A percentile compares a stretch with the other conserved stretches of the same genome.
These are phyloP conservation scores for Biston stratarius DNA, from an alignment of 2,888 invertebrate genomes.

Conservation along the genomic window DNA sequence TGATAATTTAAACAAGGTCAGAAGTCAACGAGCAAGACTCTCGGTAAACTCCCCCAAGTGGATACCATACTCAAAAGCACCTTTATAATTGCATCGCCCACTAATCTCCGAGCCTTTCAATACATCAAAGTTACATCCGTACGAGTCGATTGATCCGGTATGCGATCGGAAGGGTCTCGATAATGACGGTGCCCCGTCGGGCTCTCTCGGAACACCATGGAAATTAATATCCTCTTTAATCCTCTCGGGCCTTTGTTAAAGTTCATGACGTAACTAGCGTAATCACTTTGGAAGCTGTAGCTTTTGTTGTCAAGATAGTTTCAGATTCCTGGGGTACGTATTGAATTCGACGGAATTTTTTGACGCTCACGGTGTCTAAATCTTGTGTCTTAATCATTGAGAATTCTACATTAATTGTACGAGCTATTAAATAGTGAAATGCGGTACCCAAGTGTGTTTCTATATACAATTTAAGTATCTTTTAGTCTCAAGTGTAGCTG, in stretches of 20 bases:
- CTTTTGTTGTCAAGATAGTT: slow-evolving; percentile 37
- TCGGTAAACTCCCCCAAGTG: not conserved
- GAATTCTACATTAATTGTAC: not conserved
- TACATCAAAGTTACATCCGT: slow-evolving; percentile 26
- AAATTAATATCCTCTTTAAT: slow-evolving; percentile 48
- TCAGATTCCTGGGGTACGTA: slow-evolving; percentile 12
- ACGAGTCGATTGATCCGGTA: slow-evolving; percentile 31
- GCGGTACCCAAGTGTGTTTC: too few species aligned
- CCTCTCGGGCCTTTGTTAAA: slow-evolving; percentile 45
- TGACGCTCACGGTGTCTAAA: not conserved
- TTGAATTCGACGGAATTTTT: slow-evolving; percentile 22
- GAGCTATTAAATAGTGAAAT: not conserved
- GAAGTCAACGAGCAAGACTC: not conserved
- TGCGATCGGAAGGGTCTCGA: slow-evolving; percentile 25
- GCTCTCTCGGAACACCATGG: slow-evolving; percentile 31
- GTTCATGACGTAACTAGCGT: slow-evolving; percentile 44
- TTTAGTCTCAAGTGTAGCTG: too few species aligned
- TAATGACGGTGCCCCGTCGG: slow-evolving; percentile 28
- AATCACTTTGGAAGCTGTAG: slow-evolving; percentile 43
- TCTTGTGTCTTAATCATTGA: not conserved
- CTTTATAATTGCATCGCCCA: slow-evolving; percentile 22
- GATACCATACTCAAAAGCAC: slow-evolving; percentile 10
- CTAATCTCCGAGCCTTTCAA: slow-evolving; percentile 26
- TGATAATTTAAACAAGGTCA: not conserved
- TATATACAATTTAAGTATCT: too few species aligned